These are phyloP conservation scores for Sylvietta virens DNA, from an alignment of 2,113 vertebrate species.

Conservation along the genomic window DNA sequence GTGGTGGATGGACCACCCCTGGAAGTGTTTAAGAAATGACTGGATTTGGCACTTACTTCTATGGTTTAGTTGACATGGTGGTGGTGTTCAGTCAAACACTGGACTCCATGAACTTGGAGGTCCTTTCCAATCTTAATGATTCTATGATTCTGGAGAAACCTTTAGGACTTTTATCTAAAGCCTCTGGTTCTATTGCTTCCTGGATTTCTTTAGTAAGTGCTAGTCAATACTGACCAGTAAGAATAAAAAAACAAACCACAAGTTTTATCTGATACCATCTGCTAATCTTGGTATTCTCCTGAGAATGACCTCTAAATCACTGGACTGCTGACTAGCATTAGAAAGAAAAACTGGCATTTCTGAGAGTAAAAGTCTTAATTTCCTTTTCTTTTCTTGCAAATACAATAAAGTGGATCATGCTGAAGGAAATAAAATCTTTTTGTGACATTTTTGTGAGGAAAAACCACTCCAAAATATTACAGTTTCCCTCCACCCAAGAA, in stretches of 20 bases:
- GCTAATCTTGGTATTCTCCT: neutral
- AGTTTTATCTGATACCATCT: neutral
- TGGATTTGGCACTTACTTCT: neutral
- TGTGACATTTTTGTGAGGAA: constrained; percentile 42
- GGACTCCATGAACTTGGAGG: neutral
- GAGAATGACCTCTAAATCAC: neutral
- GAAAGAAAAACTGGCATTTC: neutral
- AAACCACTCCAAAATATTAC: constrained; percentile 13
- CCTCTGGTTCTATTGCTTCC: neutral
- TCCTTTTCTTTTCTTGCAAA: constrained; percentile 28
- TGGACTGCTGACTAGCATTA: neutral
- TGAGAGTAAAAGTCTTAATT: constrained; percentile 4
- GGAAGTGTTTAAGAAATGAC: neutral
- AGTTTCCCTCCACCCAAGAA: neutral
- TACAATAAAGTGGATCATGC: neutral
- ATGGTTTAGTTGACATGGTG: neutral
- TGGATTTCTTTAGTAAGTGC: neutral
- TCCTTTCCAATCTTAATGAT: neutral
- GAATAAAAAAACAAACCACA: neutral
- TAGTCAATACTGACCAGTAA: neutral
- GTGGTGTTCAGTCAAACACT: neutral
- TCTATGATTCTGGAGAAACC: neutral
- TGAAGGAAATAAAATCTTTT: constrained; percentile 11
- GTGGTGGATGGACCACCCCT: neutral
- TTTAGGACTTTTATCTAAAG: neutral